phyloP scores from a whole-genome alignment of 2,113 vertebrate species.

The Macrotus californicus region DNA sequence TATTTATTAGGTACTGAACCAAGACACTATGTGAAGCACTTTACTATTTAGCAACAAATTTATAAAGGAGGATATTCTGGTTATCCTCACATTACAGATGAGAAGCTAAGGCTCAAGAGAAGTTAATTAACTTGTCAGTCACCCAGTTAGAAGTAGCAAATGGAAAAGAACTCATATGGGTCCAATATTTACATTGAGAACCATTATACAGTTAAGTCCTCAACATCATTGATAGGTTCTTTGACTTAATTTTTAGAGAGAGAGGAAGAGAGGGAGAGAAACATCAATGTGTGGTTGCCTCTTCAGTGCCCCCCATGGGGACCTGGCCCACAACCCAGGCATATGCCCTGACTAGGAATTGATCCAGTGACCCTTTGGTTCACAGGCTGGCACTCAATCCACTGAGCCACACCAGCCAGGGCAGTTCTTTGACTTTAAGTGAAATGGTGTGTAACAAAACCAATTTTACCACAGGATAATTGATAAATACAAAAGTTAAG shows the following conservation, averaged over 20 bases:
- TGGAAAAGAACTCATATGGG: background rate
- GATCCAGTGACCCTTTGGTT: too few species aligned
- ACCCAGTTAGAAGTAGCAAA: conserved; percentile 10
- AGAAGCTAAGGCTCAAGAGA: background rate
- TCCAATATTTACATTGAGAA: background rate
- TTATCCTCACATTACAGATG: background rate
- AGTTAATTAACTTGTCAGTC: background rate
- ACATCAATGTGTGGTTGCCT: too few species aligned
- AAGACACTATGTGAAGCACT: background rate
- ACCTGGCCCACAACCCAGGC: too few species aligned
- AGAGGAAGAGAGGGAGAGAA: too few species aligned
- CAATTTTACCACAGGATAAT: background rate
- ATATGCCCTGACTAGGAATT: too few species aligned
- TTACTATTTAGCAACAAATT: background rate
- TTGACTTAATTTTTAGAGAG: too few species aligned
- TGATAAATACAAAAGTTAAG: background rate
- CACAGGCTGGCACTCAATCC: too few species aligned
- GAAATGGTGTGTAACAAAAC: background rate
- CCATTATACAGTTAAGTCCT: background rate
- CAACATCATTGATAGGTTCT: background rate
- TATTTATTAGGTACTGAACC: background rate
- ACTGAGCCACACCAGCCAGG: too few species aligned
- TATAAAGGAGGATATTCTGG: background rate
- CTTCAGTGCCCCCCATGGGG: too few species aligned
- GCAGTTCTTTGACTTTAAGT: too few species aligned